phyloP scores from a whole-genome alignment of 2,888 invertebrate species.

The Agrochola circellaris region DNA sequence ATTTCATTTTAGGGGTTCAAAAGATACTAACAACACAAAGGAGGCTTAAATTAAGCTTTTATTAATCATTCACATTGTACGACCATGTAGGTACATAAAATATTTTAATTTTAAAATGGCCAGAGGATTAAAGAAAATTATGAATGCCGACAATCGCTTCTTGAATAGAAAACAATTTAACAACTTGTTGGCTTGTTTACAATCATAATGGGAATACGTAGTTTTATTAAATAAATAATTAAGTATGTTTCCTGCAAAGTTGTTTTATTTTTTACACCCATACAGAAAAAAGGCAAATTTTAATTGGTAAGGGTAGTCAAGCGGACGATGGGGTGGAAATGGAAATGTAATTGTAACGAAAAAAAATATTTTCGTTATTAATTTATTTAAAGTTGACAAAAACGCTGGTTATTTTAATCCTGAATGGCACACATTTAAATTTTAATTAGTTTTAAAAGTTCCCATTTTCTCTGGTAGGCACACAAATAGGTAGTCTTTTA shows the following conservation, averaged over 20 bases:
- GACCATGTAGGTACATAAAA: slow-evolving; percentile 72
- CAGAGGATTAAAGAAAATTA: slow-evolving; percentile 71
- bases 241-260: neutral
- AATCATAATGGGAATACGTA: neutral
- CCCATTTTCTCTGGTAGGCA: neutral
- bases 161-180: slow-evolving; percentile 35
- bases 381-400: neutral
- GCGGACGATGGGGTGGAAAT: neutral
- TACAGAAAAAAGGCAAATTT: neutral
- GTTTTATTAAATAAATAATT: neutral
- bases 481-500: too few relatives aligned
- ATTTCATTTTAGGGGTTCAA: neutral
- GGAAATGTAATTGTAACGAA: neutral
- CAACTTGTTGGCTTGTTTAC: neutral
- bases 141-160: slow-evolving; percentile 71
- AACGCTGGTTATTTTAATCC: neutral
- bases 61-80: slow-evolving; percentile 78
- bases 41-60: slow-evolving; percentile 76
- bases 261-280: neutral
- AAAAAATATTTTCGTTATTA: slow-evolving; percentile 3
- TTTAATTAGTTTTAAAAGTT: neutral
- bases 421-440: neutral
- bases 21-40: slow-evolving; percentile 36
- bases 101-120: slow-evolving; percentile 72
- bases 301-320: neutral